A percentile compares a stretch with the other conserved stretches of the same genome.
These are phyloP conservation scores for Spheniscus mendiculus DNA, from an alignment of 2,113 vertebrate genomes.

Conservation along the genomic window DNA sequence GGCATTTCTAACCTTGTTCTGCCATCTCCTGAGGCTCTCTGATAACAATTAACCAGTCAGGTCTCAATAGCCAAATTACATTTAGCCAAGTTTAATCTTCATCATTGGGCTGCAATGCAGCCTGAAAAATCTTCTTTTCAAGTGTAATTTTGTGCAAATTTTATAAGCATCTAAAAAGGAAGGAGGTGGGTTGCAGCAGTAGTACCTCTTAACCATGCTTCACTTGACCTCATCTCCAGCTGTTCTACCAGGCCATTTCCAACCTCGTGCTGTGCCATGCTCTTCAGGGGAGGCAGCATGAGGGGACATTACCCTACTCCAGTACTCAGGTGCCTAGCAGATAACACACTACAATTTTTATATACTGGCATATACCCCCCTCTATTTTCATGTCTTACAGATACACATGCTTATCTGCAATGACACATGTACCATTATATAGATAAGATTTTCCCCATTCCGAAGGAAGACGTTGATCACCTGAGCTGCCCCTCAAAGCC, in stretches of 20 bases:
- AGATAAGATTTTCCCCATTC: not conserved
- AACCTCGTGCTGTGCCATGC: not conserved
- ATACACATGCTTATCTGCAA: not conserved
- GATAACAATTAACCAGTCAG: not conserved
- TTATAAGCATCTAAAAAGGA: not conserved
- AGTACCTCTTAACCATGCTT: not conserved
- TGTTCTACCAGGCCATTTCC: not conserved
- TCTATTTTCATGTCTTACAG: not conserved
- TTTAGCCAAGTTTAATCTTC: not conserved
- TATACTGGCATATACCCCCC: not conserved
- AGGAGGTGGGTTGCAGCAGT: not conserved
- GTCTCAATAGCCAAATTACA: not conserved
- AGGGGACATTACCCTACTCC: not conserved
- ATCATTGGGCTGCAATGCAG: not conserved
- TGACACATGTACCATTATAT: accelerated
- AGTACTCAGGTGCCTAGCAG: not conserved
- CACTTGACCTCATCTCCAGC: not conserved
- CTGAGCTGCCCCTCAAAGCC: not conserved
- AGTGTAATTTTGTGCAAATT: not conserved
- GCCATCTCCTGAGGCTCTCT: not conserved
- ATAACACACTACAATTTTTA: not conserved
- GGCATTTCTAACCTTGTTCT: slow-evolving; percentile 11
- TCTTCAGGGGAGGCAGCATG: not conserved
- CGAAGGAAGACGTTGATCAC: not conserved
- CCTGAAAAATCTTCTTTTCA: not conserved